phyloP scores from a whole-genome alignment of 1,140 invertebrate genomes.

The Conus ventricosus region DNA sequence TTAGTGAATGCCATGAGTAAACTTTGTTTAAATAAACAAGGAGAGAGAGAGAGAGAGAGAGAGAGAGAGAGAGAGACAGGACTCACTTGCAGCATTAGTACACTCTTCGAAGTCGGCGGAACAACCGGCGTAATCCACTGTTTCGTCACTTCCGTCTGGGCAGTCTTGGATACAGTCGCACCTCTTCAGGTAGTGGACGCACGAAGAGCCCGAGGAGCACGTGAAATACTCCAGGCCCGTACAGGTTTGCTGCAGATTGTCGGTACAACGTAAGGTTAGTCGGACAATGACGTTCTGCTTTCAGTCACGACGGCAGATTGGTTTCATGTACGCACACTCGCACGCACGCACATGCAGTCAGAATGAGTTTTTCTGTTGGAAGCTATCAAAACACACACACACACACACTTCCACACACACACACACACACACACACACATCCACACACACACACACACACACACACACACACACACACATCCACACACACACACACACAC shows the following conservation, averaged over 20 bases:
- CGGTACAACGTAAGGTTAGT: no score
- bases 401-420: constrained; percentile 1
- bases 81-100: neutral
- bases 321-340: neutral
- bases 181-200: neutral
- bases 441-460: neutral
- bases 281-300: no score
- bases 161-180: constrained; percentile 5
- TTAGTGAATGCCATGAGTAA: neutral
- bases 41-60: neutral
- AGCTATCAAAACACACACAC: neutral
- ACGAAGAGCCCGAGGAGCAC: neutral
- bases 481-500: constrained; percentile 14
- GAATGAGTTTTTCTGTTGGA: no score
- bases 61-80: neutral
- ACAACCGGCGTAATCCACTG: constrained; percentile 5
- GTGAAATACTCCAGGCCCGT: neutral
- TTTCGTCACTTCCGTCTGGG: neutral
- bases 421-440: constrained; percentile 9
- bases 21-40: neutral
- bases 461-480: constrained; percentile 10
- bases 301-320: neutral
- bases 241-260: neutral
- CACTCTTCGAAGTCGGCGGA: neutral
- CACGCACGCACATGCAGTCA: neutral